A percentile compares a stretch with the other conserved stretches of the same genome.
Evolutionary conservation across 92 coral and sea anemone genomes (phyloP).

Genomic region (Desmophyllum pertusum): DNA sequence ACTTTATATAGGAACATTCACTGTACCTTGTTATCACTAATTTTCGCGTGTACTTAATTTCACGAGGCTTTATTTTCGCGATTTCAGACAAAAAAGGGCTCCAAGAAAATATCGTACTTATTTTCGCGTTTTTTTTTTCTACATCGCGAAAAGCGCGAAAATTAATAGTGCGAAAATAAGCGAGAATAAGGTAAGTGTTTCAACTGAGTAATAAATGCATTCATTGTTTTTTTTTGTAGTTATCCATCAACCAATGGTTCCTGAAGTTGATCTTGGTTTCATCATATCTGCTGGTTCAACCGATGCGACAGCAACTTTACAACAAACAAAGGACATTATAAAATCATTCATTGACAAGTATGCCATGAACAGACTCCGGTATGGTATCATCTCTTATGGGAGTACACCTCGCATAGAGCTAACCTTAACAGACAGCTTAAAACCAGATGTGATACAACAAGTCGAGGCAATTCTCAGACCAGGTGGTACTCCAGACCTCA

Average conservation of each 20-base stretch:
- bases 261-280: conserved; percentile 74
- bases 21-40: no score
- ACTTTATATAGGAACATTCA: no score
- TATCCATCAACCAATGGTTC: conserved; percentile 42
- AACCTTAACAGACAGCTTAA: conserved; percentile 42
- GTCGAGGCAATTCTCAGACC: conserved; percentile 35
- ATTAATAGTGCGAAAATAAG: no score
- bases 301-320: conserved; percentile 47
- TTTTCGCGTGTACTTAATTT: no score
- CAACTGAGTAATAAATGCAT: not conserved
- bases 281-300: conserved; percentile 73
- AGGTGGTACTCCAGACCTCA: conserved; percentile 50
- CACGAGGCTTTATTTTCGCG: no score
- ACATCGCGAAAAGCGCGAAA: no score
- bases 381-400: conserved; percentile 69
- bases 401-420: conserved; percentile 54
- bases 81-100: no score
- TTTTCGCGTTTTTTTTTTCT: no score
- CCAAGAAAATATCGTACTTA: no score
- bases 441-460: conserved; percentile 32
- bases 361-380: conserved; percentile 65
- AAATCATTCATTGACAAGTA: conserved; percentile 69
- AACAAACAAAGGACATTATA: conserved; percentile 56
- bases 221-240: conserved; percentile 9
- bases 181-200: no score